Percentiles rank a stretch among this genome's conserved stretches.
Evolutionary conservation across 2,113 vertebrate species (phyloP).

Genomic region (Notarius quadriscutis): DNA sequence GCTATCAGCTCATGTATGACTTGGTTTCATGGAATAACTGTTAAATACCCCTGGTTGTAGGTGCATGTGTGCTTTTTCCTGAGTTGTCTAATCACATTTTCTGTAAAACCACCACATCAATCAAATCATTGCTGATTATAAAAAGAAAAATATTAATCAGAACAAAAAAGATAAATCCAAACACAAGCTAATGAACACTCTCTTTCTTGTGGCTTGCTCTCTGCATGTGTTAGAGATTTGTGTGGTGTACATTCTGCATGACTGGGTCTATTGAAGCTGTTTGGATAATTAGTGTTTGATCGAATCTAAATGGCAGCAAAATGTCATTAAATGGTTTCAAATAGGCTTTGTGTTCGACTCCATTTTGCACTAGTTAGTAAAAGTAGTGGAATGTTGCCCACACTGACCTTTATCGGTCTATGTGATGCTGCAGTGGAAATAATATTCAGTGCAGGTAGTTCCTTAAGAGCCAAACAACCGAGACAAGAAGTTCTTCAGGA

Average conservation of each 20-base stretch:
- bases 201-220: neutral
- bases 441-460: neutral
- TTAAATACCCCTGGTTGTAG: neutral
- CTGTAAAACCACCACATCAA: neutral
- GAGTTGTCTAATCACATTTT: neutral
- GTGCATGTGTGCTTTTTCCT: neutral
- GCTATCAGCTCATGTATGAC: no score
- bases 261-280: neutral
- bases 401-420: neutral
- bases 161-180: neutral
- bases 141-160: neutral
- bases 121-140: neutral
- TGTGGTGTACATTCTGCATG: slow-evolving; percentile 7
- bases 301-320: slow-evolving; percentile 20
- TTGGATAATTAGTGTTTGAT: slow-evolving; percentile 12
- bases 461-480: neutral
- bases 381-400: neutral
- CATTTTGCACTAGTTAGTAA: slow-evolving; percentile 14
- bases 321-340: slow-evolving; percentile 22
- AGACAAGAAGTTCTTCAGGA: slow-evolving; percentile 28
- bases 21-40: no score
- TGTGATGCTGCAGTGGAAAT: neutral
- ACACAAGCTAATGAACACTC: neutral
- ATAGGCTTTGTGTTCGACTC: slow-evolving; percentile 33
- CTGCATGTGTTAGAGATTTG: slow-evolving; percentile 19